Conservation (phyloP, 1,140 invertebrate species). For the Drosophila yakuba region DNA sequence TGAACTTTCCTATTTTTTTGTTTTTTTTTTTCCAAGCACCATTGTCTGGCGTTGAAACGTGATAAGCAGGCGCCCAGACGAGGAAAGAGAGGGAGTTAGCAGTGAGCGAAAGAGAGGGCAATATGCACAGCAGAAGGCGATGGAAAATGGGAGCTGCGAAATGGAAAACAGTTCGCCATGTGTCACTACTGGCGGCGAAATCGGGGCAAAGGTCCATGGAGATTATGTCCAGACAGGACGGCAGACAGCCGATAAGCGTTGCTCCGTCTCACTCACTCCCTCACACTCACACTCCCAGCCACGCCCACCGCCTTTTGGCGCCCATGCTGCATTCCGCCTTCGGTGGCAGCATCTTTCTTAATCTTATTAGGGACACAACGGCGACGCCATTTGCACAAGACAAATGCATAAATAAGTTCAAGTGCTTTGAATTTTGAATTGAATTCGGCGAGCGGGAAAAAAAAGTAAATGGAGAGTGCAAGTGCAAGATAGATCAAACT, state of each 20-base stretch:
- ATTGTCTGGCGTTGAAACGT: slow-evolving; percentile 67
- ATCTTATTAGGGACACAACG: slow-evolving; percentile 60
- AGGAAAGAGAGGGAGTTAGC: slow-evolving; percentile 4
- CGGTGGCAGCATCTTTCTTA: slow-evolving; percentile 47
- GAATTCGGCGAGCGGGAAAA: slow-evolving; percentile 49
- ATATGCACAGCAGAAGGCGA: slow-evolving; percentile 1
- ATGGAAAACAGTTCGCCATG: slow-evolving; percentile 29
- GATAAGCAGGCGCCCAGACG: slow-evolving; percentile 52
- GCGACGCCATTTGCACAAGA: slow-evolving; percentile 73
- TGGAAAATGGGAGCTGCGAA: slow-evolving; percentile 1
- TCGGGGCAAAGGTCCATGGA: slow-evolving; percentile 55
- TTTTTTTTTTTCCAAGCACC: slow-evolving; percentile 10
- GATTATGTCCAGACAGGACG: slow-evolving; percentile 67
- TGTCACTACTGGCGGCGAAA: slow-evolving; percentile 51
- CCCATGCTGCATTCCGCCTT: slow-evolving; percentile 9
- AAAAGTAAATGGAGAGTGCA: not conserved
- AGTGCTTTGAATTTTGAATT: slow-evolving; percentile 76
- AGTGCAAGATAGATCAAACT: not conserved
- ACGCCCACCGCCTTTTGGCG: not conserved
- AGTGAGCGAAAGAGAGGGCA: slow-evolving; percentile 4
- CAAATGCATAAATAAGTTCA: slow-evolving; percentile 79
- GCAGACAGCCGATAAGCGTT: slow-evolving; percentile 45
- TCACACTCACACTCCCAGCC: not conserved
- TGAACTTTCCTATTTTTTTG: slow-evolving; percentile 42
- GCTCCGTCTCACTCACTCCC: slow-evolving; percentile 1